Percentiles rank a stretch among this genome's conserved stretches.
Evolutionary conservation across 92 coral and sea anemone genomes (phyloP).

Genomic region (Phenganax subtilis): DNA sequence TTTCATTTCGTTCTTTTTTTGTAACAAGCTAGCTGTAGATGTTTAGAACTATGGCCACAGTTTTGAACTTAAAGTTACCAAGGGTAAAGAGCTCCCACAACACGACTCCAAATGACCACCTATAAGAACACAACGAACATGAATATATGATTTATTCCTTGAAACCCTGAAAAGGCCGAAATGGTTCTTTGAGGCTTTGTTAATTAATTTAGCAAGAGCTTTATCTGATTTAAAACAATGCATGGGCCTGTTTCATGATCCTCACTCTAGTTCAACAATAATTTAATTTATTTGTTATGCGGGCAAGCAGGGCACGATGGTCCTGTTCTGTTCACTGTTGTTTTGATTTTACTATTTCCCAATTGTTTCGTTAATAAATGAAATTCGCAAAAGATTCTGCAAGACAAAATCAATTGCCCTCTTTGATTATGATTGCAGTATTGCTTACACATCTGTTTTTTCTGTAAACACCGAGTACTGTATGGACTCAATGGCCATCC

Average conservation of each 20-base stretch:
- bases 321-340: too few species aligned
- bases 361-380: too few species aligned
- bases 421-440: not conserved
- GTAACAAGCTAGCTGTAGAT: not conserved
- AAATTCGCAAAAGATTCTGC: not conserved
- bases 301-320: too few species aligned
- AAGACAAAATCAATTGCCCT: not conserved
- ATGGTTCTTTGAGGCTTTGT: too few species aligned
- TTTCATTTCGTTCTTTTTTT: too few species aligned
- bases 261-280: not conserved
- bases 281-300: not conserved
- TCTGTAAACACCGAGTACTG: constrained; percentile 25
- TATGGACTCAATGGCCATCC: constrained; percentile 29
- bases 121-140: constrained; percentile 1
- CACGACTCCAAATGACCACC: constrained; percentile 32
- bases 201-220: too few species aligned
- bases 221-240: not conserved
- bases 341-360: too few species aligned
- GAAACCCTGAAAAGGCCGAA: too few species aligned
- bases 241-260: not conserved
- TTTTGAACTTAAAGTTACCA: not conserved
- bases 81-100: constrained; percentile 25
- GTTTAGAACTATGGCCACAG: not conserved
- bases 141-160: not conserved
- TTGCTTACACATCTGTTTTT: constrained; percentile 27